phyloP scores from a whole-genome alignment of 2,888 invertebrate species.

The Falcaria lacertinaria region DNA sequence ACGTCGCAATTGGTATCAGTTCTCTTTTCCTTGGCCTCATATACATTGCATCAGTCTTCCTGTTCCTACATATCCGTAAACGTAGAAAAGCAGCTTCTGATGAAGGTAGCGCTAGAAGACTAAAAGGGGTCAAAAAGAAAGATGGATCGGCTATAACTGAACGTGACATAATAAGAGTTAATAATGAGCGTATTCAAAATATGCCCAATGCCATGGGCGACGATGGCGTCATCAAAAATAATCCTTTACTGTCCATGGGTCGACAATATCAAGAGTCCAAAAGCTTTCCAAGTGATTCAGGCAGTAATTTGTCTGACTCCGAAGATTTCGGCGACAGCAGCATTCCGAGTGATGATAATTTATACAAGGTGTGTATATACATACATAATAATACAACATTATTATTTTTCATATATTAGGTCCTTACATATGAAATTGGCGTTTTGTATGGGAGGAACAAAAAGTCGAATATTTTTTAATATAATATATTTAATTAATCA shows the following conservation, averaged over 20 bases:
- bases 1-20: conserved; percentile 90
- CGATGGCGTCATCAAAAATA: conserved; percentile 87
- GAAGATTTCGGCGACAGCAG: conserved; percentile 77
- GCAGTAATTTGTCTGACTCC: conserved; percentile 83
- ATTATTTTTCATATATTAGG: too few species aligned
- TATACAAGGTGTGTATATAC: conserved; percentile 48
- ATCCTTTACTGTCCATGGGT: conserved; percentile 82
- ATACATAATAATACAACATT: neutral
- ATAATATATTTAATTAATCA: too few species aligned
- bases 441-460: too few species aligned
- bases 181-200: conserved; percentile 58
- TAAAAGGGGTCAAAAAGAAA: conserved; percentile 60
- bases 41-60: conserved; percentile 91
- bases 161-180: conserved; percentile 68
- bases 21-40: conserved; percentile 91
- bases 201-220: conserved; percentile 73
- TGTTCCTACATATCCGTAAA: conserved; percentile 88
- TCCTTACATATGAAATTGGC: too few species aligned
- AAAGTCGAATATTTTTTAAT: too few species aligned
- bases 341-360: conserved; percentile 50
- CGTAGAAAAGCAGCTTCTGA: conserved; percentile 74
- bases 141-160: conserved; percentile 64
- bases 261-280: conserved; percentile 81
- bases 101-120: conserved; percentile 60
- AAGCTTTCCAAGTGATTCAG: conserved; percentile 71